Percentiles rank a stretch among this genome's conserved stretches.
Evolutionary conservation across 2,888 invertebrate species (phyloP).

Genomic region (Lampropteryx suffumata): DNA sequence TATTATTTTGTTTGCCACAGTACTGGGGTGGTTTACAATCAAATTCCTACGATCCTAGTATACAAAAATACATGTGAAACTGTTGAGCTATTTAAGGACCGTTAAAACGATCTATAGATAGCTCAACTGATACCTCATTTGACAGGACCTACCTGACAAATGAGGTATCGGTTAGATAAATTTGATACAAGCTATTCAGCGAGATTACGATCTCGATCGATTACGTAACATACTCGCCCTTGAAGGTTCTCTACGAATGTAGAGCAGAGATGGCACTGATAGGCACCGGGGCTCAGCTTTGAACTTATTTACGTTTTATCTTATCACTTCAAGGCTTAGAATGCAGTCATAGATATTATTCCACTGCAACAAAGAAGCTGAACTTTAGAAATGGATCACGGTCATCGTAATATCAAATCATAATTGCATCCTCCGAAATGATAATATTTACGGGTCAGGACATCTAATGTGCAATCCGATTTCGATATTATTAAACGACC

Average conservation of each 20-base stretch:
- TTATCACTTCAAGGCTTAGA: constrained; percentile 29
- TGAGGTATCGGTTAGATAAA: neutral
- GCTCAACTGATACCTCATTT: no score
- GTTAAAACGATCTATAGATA: no score
- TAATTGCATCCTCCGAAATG: no score
- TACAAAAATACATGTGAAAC: no score
- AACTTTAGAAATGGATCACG: constrained; percentile 2
- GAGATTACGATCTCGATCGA: constrained; percentile 29
- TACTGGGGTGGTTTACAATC: no score
- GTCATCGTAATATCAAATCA: neutral
- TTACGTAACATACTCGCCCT: constrained; percentile 33
- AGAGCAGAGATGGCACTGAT: constrained; percentile 36
- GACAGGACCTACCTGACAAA: no score
- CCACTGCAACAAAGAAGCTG: constrained; percentile 11
- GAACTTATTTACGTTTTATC: constrained; percentile 27
- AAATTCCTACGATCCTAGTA: no score
- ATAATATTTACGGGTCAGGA: no score
- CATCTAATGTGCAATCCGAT: no score
- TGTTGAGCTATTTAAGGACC: no score
- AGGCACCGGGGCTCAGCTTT: constrained; percentile 27
- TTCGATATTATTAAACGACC: no score
- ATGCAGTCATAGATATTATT: constrained; percentile 11
- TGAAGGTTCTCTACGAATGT: constrained; percentile 46
- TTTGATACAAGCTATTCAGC: constrained; percentile 15
- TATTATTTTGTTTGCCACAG: no score